Percentiles rank a stretch among this genome's conserved stretches.
These are phyloP conservation scores for Myrmecophaga tridactyla DNA, from an alignment of 2,113 vertebrate species.

Conservation along the genomic window DNA sequence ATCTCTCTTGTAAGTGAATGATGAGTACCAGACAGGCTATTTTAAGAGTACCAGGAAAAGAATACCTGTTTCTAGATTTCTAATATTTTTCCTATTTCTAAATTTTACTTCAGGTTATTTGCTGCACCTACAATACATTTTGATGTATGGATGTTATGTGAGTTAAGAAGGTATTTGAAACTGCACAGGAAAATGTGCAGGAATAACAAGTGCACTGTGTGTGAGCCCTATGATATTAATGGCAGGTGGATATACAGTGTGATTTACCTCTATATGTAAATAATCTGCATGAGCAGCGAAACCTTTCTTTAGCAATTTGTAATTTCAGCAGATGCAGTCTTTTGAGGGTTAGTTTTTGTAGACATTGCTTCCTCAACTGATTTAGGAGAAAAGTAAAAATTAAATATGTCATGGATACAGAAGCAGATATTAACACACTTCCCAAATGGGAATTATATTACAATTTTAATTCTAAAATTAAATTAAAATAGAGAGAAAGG, in stretches of 20 bases:
- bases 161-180: slow-evolving; percentile 40
- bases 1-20: not conserved
- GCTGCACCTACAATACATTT: not conserved
- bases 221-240: not conserved
- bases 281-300: not conserved
- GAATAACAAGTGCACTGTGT: not conserved
- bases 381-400: not conserved
- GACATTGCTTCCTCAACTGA: not conserved
- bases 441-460: not conserved
- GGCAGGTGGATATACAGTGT: not conserved
- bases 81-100: not conserved
- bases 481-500: not conserved
- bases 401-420: not conserved
- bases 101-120: not conserved
- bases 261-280: not conserved
- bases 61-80: not conserved
- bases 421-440: not conserved
- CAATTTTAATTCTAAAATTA: not conserved
- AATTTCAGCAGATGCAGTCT: slow-evolving; percentile 34
- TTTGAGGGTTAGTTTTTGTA: not conserved
- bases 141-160: not conserved
- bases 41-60: not conserved
- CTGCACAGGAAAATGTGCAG: not conserved
- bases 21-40: slow-evolving; percentile 32
- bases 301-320: not conserved